Base-by-base conservation (phyloP, 2,113 vertebrate genomes). In the Herpetotheres cachinnans region DNA sequence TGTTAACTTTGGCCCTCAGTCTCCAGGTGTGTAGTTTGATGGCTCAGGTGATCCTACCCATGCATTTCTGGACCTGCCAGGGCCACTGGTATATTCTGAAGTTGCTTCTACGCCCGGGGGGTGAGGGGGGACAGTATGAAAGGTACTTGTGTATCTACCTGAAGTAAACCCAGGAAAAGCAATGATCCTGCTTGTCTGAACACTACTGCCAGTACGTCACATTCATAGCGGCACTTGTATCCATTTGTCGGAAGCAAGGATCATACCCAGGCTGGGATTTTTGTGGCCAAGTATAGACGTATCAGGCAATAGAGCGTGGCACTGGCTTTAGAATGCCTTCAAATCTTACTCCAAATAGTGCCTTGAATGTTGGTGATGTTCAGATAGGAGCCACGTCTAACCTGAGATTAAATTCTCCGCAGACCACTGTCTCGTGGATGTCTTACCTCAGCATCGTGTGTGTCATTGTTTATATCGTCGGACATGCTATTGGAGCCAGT, bases 401-500 rank as follows among this genome's bases (percentile, higher is more conserved):
- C 47, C 44, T 29, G 16, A 40, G 44, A 34, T 25, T 22, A 14
- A 26, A 78, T 13, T 83, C 70, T 20, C 44, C 50, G 1, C 97
- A 98, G 98, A 5, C 24, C 44, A 56, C 70, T 0, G 21, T 99
- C 54, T 54, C 97, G 0, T 99, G 99, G 99, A 99, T 99, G 98
- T 98, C 99, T 2, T 99, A 99, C 32, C 5, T 99, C 94, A 99
- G 99, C 98, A 99, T 99, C 12, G 29, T 77, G 69, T 99, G 98
- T 34, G 90, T 99, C 97, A 97, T 99, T 58, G 3, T 95, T 87
- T 99, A 99, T 82, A 95, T 99, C 96, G 97, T 98, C 0, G 99
- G 99, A 62, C 99, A 99, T 0, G 99, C 99, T 59, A 97, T 99
- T 3, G 99, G 99, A 82, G 99, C 99, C 90, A 99, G 99, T 99